phyloP scores from a whole-genome alignment of 2,113 vertebrate species.

The Macrotis lagotis region DNA sequence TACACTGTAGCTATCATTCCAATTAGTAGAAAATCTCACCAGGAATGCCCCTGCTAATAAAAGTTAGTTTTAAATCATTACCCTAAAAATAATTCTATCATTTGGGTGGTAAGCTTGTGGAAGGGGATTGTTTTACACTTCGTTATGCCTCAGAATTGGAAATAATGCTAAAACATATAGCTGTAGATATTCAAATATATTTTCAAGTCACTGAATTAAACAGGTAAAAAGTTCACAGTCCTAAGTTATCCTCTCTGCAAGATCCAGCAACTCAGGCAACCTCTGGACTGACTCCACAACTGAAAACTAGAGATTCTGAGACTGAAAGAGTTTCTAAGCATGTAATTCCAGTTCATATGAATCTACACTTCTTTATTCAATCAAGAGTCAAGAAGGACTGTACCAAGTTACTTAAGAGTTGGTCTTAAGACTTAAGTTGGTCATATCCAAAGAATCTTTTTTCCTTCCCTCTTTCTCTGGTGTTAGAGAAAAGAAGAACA shows the following conservation, averaged over 20 bases:
- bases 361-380: neutral
- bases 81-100: neutral
- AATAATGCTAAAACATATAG: neutral
- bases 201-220: neutral
- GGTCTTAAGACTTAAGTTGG: neutral
- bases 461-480: too few relatives aligned
- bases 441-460: too few relatives aligned
- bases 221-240: neutral
- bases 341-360: neutral
- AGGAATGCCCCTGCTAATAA: neutral
- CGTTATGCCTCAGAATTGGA: neutral
- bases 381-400: neutral
- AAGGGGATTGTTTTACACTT: neutral
- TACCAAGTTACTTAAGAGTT: neutral
- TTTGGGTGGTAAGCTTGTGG: neutral
- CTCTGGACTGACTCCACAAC: neutral
- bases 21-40: neutral
- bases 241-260: neutral
- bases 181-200: neutral
- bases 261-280: neutral
- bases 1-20: neutral
- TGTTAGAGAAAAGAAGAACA: too few relatives aligned
- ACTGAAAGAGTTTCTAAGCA: neutral
- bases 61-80: neutral
- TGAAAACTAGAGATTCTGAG: neutral